Percentiles rank a stretch among this genome's conserved stretches.
Conservation (phyloP, 2,113 vertebrate genomes). For the Entelurus aequoreus region DNA sequence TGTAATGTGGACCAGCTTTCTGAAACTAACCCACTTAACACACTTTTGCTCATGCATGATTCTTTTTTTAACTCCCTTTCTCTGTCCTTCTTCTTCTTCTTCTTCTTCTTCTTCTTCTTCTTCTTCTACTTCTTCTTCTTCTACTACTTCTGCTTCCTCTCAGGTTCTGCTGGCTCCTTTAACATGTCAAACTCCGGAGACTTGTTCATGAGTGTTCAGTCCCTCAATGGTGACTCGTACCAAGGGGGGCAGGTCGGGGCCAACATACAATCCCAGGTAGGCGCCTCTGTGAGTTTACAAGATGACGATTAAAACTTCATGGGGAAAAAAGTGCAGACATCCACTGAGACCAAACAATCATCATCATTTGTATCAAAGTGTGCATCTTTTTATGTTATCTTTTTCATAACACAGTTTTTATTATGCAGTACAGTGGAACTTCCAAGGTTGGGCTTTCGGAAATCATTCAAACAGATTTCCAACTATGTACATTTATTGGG, state of each 20-base stretch:
- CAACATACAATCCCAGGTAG: conserved; percentile 99
- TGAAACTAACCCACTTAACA: conserved; percentile 55
- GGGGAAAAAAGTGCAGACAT: not conserved
- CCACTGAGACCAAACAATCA: not conserved
- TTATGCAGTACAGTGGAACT: not conserved
- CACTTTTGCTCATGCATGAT: conserved; percentile 67
- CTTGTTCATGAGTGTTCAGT: conserved; percentile 99
- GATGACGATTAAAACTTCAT: not conserved
- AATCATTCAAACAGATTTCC: too few relatives aligned
- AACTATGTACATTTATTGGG: too few relatives aligned
- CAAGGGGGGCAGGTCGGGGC: conserved; percentile 99
- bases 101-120: conserved; percentile 30
- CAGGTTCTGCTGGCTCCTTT: conserved; percentile 99
- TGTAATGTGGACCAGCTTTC: conserved; percentile 20
- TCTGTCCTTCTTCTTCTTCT: conserved; percentile 33
- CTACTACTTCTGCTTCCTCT: conserved; percentile 60
- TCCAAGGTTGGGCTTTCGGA: too few relatives aligned
- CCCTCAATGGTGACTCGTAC: conserved; percentile 99
- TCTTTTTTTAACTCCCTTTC: conserved; percentile 41
- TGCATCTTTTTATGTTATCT: not conserved
- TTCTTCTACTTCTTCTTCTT: conserved; percentile 52
- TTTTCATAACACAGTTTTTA: too few relatives aligned
- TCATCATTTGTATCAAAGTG: not conserved
- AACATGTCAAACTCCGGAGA: conserved; percentile 99
- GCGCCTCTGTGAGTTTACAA: conserved; percentile 64